Evolutionary conservation across 1,140 invertebrate genomes (phyloP).

Genomic region (Archivesica marissinica): DNA sequence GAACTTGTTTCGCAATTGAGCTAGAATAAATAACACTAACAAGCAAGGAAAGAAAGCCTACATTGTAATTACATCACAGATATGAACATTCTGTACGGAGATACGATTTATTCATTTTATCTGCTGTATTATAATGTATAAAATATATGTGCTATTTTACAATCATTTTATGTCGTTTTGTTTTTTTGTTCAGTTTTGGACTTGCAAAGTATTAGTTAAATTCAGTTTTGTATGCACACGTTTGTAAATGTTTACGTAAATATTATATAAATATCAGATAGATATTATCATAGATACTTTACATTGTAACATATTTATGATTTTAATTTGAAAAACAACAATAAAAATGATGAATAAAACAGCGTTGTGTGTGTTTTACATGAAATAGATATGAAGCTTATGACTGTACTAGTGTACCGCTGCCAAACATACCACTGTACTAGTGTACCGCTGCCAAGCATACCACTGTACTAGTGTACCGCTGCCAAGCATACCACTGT

Average conservation of each 20-base stretch:
- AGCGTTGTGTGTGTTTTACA: too few species aligned
- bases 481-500: too few species aligned
- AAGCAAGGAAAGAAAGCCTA: too few species aligned
- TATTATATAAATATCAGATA: conserved; percentile 3
- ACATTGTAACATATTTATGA: conserved; percentile 31
- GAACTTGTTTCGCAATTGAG: too few species aligned
- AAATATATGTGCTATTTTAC: conserved; percentile 19
- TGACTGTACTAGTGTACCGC: too few species aligned
- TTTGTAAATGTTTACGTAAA: conserved; percentile 31
- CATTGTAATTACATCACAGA: too few species aligned
- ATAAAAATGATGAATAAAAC: conserved; percentile 16
- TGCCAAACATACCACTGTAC: too few species aligned
- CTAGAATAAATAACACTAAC: too few species aligned
- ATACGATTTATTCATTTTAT: background rate
- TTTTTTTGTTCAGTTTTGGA: conserved; percentile 1
- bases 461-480: too few species aligned
- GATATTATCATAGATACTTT: conserved; percentile 4
- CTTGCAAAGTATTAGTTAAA: conserved; percentile 4
- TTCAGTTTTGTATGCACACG: background rate
- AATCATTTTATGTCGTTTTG: background rate
- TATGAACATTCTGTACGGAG: too few species aligned
- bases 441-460: too few species aligned
- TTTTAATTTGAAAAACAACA: conserved; percentile 20
- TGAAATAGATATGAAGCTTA: too few species aligned
- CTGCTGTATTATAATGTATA: background rate